Evolutionary conservation across 2,888 invertebrate species (phyloP), one percentile per base, ranked within the genome.

Genomic region (Hololepta plana): DNA sequence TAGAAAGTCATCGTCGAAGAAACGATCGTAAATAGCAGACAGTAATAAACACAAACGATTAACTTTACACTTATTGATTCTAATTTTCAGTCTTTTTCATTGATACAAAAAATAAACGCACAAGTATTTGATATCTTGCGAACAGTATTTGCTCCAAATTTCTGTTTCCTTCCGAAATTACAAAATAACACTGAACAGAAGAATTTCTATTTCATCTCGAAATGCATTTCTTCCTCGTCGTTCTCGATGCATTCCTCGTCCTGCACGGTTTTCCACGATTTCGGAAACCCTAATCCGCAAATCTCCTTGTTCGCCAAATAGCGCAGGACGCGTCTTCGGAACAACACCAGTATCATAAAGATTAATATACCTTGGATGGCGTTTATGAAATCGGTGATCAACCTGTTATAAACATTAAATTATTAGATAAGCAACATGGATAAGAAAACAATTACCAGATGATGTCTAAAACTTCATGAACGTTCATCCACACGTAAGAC

Each of bases 361-460:
- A 70, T 64, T 20, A 68, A 36, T n/a, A 67, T 37, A 0, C 72
- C 72, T 52, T 71, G 68, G 4, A 69, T 48, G 2, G 59, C 49
- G 49, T 72, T 72, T 33, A 68, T 48, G 19, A 63, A 46, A 47
- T 72, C 72, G 3, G 63, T 48, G 12, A 67, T 45, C 4, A 58
- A 45, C 64, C 69, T 68, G 55, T 34, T 54, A 56, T 35, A 34
- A 39, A 37, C 12, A 15, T 34, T n/a, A n/a, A n/a, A n/a, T n/a
- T 5, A 10, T 21, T 7, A n/a, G n/a, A n/a, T n/a, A n/a, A n/a
- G n/a, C n/a, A n/a, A n/a, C n/a, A n/a, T n/a, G n/a, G n/a, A n/a
- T n/a, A n/a, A n/a, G n/a, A 9, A 19, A 19, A 19, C 19, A 28
- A 43, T 33, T 40, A 57, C 57, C 57, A 57, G 23, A 47, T 21